phyloP scores from a whole-genome alignment of 2,113 vertebrate species.

The Pseudorectes ferrugineus region DNA sequence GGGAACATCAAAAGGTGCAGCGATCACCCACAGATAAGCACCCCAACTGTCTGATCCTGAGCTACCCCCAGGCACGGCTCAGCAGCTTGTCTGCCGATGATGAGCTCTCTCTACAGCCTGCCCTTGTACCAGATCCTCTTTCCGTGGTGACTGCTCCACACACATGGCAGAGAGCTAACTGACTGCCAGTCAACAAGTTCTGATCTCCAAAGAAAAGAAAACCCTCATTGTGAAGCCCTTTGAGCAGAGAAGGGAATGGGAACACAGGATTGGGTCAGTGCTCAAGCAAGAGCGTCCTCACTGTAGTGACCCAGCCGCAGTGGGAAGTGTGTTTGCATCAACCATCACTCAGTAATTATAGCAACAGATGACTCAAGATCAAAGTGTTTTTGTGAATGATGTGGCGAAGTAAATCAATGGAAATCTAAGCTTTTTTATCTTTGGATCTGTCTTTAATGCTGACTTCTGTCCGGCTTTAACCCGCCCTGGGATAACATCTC shows the following conservation, averaged over 20 bases:
- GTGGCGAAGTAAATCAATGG: background rate
- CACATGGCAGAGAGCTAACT: background rate
- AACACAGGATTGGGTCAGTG: background rate
- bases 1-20: slow-evolving; percentile 46
- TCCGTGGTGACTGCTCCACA: fast-evolving
- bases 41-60: slow-evolving; percentile 15
- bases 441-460: slow-evolving; percentile 43
- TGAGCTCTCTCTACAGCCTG: background rate
- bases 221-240: background rate
- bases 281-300: background rate
- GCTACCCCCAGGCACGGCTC: background rate
- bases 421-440: slow-evolving; percentile 26
- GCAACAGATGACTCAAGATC: slow-evolving; percentile 52
- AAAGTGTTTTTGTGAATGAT: slow-evolving; percentile 48
- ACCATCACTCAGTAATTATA: slow-evolving; percentile 33
- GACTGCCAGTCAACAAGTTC: background rate
- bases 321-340: slow-evolving; percentile 36
- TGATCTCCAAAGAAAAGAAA: background rate
- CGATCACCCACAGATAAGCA: background rate
- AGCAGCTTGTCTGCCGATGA: background rate
- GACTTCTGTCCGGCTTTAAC: slow-evolving; percentile 38
- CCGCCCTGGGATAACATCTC: background rate
- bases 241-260: background rate
- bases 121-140: background rate
- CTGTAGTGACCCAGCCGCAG: slow-evolving; percentile 7